Conservation (phyloP, 2,888 invertebrate genomes). For the Coleophora flavipennella region DNA sequence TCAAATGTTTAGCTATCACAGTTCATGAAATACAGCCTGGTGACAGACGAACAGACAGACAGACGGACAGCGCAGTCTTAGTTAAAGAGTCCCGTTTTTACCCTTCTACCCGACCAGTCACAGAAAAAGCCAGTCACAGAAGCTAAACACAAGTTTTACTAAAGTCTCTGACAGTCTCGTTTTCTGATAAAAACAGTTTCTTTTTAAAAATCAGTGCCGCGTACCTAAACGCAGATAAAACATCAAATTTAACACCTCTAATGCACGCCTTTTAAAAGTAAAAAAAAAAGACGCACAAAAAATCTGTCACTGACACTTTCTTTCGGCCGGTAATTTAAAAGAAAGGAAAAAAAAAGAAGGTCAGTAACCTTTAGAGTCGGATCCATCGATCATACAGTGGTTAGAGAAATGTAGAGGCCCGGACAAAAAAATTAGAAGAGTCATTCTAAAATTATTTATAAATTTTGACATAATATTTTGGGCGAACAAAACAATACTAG, state of each 20-base stretch:
- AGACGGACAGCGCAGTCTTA: no score
- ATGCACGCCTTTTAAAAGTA: constrained; percentile 4
- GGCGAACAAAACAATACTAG: no score
- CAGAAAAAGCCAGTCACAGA: no score
- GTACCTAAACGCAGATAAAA: constrained; percentile 8
- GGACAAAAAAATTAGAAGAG: constrained; percentile 7
- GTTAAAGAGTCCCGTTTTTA: no score
- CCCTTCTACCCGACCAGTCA: no score
- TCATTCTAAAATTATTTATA: constrained; percentile 1
- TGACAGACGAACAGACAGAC: no score
- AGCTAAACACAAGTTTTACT: background rate
- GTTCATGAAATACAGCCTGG: no score
- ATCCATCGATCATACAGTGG: constrained; percentile 13
- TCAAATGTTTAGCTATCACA: no score
- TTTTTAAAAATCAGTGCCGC: background rate
- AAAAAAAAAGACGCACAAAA: background rate
- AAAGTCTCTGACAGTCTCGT: no score
- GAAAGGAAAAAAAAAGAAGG: constrained; percentile 4
- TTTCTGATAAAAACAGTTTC: no score
- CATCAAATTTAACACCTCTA: constrained; percentile 11
- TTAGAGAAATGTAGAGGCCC: constrained; percentile 9
- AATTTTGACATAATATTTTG: no score
- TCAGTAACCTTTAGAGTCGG: constrained; percentile 5
- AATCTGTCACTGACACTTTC: constrained; percentile 1
- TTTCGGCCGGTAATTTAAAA: constrained; percentile 1